Percentiles rank a stretch among this genome's conserved stretches.
These are phyloP conservation scores for Bovichtus variegatus DNA, from an alignment of 2,797 vertebrate genomes.

Conservation along the genomic window DNA sequence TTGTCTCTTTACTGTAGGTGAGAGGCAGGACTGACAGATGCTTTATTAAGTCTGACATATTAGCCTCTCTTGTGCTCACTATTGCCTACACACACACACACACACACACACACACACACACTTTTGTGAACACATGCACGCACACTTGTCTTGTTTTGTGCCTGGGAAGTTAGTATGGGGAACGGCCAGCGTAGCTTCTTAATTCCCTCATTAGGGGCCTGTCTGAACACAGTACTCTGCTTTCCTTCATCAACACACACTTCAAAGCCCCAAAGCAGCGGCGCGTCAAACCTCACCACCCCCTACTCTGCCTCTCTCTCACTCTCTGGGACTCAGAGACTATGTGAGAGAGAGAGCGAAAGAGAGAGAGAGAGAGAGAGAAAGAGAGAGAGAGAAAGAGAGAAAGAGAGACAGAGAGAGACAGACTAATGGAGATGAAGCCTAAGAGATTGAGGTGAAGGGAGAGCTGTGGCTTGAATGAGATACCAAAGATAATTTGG, in stretches of 20 bases:
- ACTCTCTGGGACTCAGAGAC: constrained; percentile 69
- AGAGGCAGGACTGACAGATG: constrained; percentile 89
- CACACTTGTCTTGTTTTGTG: constrained; percentile 73
- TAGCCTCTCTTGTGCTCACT: constrained; percentile 76
- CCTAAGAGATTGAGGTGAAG: constrained; percentile 61
- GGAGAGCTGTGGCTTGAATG: constrained; percentile 59
- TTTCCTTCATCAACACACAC: constrained; percentile 91
- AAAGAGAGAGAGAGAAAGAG: constrained; percentile 20
- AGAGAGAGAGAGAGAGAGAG: constrained; percentile 25
- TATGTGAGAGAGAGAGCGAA: constrained; percentile 59
- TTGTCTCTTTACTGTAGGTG: constrained; percentile 81
- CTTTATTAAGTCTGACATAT: constrained; percentile 93
- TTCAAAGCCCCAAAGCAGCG: constrained; percentile 90
- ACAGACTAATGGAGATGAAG: constrained; percentile 67
- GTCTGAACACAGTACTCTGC: constrained; percentile 89
- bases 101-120: constrained; percentile 52
- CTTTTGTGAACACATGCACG: constrained; percentile 53
- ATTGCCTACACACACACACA: constrained; percentile 28
- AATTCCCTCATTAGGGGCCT: constrained; percentile 97
- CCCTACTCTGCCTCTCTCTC: constrained; percentile 60
- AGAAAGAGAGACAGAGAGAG: constrained; percentile 41
- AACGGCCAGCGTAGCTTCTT: constrained; percentile 89
- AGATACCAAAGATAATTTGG: constrained; percentile 64
- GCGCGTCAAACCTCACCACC: constrained; percentile 75
- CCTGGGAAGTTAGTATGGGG: constrained; percentile 89